A percentile compares a stretch with the other conserved stretches of the same genome.
phyloP scores from a whole-genome alignment of 2,113 vertebrate species.

The Alaudala cheleensis region DNA sequence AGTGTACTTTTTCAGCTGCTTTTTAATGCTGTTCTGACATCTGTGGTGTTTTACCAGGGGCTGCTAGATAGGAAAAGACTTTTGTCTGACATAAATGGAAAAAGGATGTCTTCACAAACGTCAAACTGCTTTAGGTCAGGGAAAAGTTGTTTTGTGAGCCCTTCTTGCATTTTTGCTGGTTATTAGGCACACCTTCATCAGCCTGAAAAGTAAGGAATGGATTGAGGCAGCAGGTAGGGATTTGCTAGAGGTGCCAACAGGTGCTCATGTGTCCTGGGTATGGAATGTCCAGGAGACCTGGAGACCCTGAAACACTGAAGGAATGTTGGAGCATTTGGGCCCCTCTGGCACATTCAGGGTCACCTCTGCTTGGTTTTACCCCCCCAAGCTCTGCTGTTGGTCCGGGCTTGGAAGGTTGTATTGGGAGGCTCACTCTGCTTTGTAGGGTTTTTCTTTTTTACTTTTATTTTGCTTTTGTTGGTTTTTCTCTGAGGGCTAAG shows the following conservation, averaged over 20 bases:
- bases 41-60: background rate
- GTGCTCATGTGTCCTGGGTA: accelerated
- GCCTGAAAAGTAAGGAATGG: background rate
- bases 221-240: background rate
- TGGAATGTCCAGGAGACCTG: background rate
- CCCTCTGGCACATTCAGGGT: accelerated
- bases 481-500: background rate
- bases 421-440: background rate
- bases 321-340: accelerated
- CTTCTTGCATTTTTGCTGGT: background rate
- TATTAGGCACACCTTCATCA: background rate
- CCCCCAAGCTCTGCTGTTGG: accelerated
- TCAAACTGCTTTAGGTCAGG: background rate
- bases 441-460: background rate
- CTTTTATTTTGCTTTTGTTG: background rate
- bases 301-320: accelerated
- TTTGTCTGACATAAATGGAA: background rate
- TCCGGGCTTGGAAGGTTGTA: background rate
- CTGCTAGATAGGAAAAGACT: background rate
- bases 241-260: background rate
- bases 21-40: background rate
- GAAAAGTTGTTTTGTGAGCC: background rate
- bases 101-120: background rate
- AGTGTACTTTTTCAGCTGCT: background rate
- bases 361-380: background rate